phyloP scores from a whole-genome alignment of 2,888 invertebrate genomes.

The Rotaria magnacalcarata region DNA sequence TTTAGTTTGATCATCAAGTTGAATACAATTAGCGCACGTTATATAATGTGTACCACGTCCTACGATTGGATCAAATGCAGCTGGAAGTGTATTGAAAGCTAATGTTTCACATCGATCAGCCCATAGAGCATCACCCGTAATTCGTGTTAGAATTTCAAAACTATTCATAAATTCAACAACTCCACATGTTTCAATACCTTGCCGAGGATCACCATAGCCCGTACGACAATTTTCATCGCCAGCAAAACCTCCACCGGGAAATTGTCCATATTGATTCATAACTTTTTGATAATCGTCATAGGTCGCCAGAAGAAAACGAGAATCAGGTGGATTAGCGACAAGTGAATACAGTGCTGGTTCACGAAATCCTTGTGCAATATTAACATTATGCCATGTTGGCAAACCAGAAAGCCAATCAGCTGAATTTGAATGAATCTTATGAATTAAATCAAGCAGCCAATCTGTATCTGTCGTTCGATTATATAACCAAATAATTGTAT shows the following conservation, averaged over 20 bases:
- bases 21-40: conserved; percentile 29
- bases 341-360: conserved; percentile 10
- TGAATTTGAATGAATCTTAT: conserved; percentile 6
- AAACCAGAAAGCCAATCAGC: neutral
- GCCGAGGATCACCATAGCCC: conserved; percentile 31
- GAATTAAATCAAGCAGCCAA: conserved; percentile 27
- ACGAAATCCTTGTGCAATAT: conserved; percentile 32
- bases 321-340: neutral
- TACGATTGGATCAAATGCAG: conserved; percentile 17
- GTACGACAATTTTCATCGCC: conserved; percentile 26
- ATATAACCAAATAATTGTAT: conserved; percentile 11
- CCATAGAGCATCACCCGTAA: conserved; percentile 11
- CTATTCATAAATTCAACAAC: conserved; percentile 23
- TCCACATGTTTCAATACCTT: conserved; percentile 37
- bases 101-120: conserved; percentile 9
- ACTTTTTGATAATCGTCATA: conserved; percentile 1
- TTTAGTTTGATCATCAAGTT: conserved; percentile 23
- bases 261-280: neutral
- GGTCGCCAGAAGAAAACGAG: neutral
- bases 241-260: conserved; percentile 32
- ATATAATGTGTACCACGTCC: conserved; percentile 11
- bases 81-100: conserved; percentile 8
- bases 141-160: neutral
- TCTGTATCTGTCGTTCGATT: conserved; percentile 7
- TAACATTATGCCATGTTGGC: conserved; percentile 32